These are phyloP conservation scores for Ploceus nigricollis DNA, from an alignment of 2,113 vertebrate genomes.

Conservation along the genomic window DNA sequence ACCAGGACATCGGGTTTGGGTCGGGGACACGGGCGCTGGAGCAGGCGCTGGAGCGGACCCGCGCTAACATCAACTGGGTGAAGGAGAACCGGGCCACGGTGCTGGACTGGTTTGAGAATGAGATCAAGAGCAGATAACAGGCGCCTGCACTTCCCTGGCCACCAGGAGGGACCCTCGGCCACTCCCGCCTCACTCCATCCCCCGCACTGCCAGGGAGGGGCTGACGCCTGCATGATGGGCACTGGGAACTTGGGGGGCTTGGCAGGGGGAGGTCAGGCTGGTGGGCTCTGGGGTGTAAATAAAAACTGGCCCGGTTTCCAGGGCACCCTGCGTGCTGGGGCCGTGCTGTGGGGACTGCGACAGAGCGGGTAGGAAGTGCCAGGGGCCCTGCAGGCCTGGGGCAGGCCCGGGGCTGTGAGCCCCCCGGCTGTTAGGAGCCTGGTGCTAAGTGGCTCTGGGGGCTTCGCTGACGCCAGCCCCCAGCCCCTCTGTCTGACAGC, in stretches of 20 bases:
- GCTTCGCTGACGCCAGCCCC: not conserved
- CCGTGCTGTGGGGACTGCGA: accelerated
- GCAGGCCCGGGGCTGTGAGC: accelerated
- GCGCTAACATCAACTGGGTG: slow-evolving; percentile 86
- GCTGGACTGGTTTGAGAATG: slow-evolving; percentile 67
- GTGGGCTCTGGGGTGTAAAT: not conserved
- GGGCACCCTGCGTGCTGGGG: not conserved
- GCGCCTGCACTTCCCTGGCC: accelerated
- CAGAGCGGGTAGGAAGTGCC: not conserved
- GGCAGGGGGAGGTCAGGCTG: not conserved
- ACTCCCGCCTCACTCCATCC: not conserved
- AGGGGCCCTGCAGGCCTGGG: not conserved
- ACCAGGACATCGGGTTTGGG: slow-evolving; percentile 70
- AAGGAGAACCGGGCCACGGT: slow-evolving; percentile 66
- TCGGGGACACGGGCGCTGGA: slow-evolving; percentile 79
- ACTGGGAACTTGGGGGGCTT: accelerated
- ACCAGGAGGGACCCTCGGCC: accelerated
- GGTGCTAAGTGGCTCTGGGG: slow-evolving; percentile 51
- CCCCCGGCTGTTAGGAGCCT: not conserved
- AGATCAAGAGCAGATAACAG: accelerated
- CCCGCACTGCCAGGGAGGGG: not conserved
- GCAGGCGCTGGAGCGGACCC: slow-evolving; percentile 81
- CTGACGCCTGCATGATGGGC: not conserved
- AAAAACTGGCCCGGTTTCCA: not conserved
- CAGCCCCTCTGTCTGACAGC: not conserved